phyloP scores from a whole-genome alignment of 2,888 invertebrate genomes.

The Noctuana brunneofusca region DNA sequence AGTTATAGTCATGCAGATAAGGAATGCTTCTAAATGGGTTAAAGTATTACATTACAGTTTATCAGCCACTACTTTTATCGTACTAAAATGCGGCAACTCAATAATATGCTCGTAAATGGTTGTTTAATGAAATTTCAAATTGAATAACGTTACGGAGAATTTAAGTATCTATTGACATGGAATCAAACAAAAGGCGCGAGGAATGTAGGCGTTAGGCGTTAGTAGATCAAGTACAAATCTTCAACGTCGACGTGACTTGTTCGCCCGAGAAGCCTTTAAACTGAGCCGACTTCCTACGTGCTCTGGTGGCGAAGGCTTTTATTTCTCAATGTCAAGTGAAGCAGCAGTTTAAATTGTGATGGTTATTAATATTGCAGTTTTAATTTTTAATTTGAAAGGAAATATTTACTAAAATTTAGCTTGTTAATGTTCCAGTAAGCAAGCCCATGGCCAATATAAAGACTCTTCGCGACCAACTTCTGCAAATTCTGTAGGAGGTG shows the following conservation, averaged over 20 bases:
- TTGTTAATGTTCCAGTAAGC: no score
- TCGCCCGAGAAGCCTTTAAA: constrained; percentile 25
- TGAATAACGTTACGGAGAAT: constrained; percentile 2
- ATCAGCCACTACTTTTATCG: constrained; percentile 25
- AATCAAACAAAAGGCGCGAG: constrained; percentile 12
- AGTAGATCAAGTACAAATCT: constrained; percentile 17
- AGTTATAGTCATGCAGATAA: constrained; percentile 25
- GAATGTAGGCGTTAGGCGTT: not conserved
- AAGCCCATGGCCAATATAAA: no score
- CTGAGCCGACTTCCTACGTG: constrained; percentile 15
- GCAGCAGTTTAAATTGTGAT: not conserved
- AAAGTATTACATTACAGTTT: constrained; percentile 30
- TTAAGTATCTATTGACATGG: constrained; percentile 14
- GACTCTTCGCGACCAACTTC: no score
- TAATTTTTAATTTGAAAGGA: not conserved
- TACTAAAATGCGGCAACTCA: constrained; percentile 21
- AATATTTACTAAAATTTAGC: no score
- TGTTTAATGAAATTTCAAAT: constrained; percentile 2
- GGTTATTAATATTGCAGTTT: not conserved
- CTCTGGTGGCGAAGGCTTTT: constrained; percentile 17
- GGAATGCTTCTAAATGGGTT: constrained; percentile 22
- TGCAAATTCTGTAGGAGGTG: no score
- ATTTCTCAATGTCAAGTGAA: constrained; percentile 15
- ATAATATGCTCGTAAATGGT: constrained; percentile 4
- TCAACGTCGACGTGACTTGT: constrained; percentile 20